Percentiles rank a stretch among this genome's conserved stretches.
Evolutionary conservation across 2,113 vertebrate genomes (phyloP).

Genomic region (Acanthisitta chloris): DNA sequence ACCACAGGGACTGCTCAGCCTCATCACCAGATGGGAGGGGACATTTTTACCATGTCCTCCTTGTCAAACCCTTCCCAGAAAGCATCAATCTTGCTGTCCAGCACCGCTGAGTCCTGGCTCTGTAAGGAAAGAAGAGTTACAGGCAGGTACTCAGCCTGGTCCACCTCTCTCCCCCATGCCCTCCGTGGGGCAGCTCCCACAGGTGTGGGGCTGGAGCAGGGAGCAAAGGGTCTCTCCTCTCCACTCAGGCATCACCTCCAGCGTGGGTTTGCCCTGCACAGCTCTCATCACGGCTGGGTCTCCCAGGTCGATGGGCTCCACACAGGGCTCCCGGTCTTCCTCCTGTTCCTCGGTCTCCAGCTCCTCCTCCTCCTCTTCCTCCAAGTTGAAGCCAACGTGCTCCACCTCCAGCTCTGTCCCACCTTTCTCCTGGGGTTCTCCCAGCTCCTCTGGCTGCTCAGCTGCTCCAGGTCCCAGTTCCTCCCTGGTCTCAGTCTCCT

Average conservation of each 20-base stretch:
- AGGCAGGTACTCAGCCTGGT: neutral
- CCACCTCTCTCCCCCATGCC: neutral
- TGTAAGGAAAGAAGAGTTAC: conserved; percentile 30
- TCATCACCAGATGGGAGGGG: rapidly evolving
- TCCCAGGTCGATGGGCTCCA: conserved; percentile 68
- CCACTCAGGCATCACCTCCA: conserved; percentile 69
- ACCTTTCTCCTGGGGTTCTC: neutral
- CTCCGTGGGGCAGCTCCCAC: neutral
- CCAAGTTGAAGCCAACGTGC: neutral
- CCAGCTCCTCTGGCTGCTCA: neutral
- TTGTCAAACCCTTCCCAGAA: conserved; percentile 56
- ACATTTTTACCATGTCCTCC: conserved; percentile 57
- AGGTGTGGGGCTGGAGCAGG: neutral
- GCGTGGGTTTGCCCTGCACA: conserved; percentile 75
- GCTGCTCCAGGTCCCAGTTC: neutral
- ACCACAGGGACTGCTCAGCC: neutral
- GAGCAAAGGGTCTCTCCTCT: neutral
- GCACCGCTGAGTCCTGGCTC: conserved; percentile 83
- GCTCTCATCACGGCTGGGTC: conserved; percentile 86
- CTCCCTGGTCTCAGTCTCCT: neutral
- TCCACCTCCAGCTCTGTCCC: neutral
- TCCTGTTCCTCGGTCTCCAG: neutral
- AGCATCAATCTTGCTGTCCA: conserved; percentile 76
- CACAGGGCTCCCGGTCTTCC: conserved; percentile 22
- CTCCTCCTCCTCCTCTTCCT: conserved; percentile 13